Percentiles rank a stretch among this genome's conserved stretches.
phyloP scores from a whole-genome alignment of 2,888 invertebrate genomes.

The Latrodectus hesperus region DNA sequence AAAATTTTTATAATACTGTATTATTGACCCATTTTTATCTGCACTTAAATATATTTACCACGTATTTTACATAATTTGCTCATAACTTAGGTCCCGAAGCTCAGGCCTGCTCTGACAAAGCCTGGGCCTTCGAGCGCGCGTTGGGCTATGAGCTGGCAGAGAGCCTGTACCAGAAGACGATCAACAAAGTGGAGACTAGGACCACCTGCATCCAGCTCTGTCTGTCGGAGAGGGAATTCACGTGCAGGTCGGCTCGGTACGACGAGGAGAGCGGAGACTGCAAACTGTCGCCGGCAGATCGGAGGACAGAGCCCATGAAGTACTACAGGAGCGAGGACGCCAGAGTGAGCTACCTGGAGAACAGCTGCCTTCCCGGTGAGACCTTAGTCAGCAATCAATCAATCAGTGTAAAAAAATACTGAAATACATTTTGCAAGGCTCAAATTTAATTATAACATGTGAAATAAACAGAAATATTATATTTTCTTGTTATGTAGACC shows the following conservation, averaged over 20 bases:
- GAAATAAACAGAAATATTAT: too few species aligned
- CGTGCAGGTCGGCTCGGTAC: slow-evolving; percentile 78
- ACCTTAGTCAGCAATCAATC: neutral
- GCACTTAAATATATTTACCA: too few species aligned
- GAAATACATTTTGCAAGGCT: too few species aligned
- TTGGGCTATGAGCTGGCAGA: slow-evolving; percentile 77
- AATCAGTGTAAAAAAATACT: too few species aligned
- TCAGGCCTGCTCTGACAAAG: slow-evolving; percentile 74
- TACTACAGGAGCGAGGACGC: slow-evolving; percentile 68
- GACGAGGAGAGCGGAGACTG: slow-evolving; percentile 77
- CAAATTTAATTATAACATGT: too few species aligned
- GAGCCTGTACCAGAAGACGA: slow-evolving; percentile 76
- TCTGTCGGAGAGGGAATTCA: slow-evolving; percentile 75
- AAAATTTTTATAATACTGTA: too few species aligned
- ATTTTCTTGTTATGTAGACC: too few species aligned
- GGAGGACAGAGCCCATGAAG: slow-evolving; percentile 75
- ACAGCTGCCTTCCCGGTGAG: slow-evolving; percentile 78
- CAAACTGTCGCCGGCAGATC: slow-evolving; percentile 76
- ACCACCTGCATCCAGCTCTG: slow-evolving; percentile 78
- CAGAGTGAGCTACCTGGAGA: slow-evolving; percentile 78
- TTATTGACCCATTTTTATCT: too few species aligned
- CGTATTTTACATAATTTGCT: too few species aligned
- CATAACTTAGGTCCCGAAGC: slow-evolving; percentile 65
- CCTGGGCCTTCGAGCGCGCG: slow-evolving; percentile 78
- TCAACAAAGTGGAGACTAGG: slow-evolving; percentile 76